A percentile compares a stretch with the other conserved stretches of the same genome.
Conservation (phyloP, 1,140 invertebrate species). For the Batillaria attramentaria region DNA sequence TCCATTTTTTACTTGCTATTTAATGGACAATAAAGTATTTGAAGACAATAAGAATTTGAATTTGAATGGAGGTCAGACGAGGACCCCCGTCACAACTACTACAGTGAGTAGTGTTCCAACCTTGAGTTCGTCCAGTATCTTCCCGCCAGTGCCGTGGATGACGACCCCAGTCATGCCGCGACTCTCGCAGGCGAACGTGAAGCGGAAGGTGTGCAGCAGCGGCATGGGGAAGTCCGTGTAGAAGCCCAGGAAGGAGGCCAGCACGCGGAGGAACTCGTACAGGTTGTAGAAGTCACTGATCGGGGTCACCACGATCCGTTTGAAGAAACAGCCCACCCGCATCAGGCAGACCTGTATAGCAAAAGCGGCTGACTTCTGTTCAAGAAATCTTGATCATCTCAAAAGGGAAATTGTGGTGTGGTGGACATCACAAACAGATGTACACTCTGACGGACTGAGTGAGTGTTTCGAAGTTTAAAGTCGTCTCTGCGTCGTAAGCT, state of each 20-base stretch:
- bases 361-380: no score
- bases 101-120: neutral
- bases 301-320: slow-evolving; percentile 80
- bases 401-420: no score
- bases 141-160: slow-evolving; percentile 80
- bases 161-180: slow-evolving; percentile 73
- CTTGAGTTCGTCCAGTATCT: slow-evolving; percentile 64
- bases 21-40: no score
- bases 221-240: slow-evolving; percentile 64
- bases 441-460: neutral
- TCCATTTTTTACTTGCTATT: no score
- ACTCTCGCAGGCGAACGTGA: slow-evolving; percentile 85
- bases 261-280: slow-evolving; percentile 80
- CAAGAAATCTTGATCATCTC: no score
- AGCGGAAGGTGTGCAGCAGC: slow-evolving; percentile 74
- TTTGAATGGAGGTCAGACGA: no score
- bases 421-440: neutral
- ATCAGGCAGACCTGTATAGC: slow-evolving; percentile 77
- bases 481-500: no score
- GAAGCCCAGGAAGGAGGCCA: slow-evolving; percentile 68
- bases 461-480: neutral
- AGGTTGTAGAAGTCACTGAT: slow-evolving; percentile 87
- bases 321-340: slow-evolving; percentile 80
- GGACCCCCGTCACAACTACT: no score
- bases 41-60: no score